phyloP scores from a whole-genome alignment of 2,113 vertebrate genomes.

The Alouatta palliata region DNA sequence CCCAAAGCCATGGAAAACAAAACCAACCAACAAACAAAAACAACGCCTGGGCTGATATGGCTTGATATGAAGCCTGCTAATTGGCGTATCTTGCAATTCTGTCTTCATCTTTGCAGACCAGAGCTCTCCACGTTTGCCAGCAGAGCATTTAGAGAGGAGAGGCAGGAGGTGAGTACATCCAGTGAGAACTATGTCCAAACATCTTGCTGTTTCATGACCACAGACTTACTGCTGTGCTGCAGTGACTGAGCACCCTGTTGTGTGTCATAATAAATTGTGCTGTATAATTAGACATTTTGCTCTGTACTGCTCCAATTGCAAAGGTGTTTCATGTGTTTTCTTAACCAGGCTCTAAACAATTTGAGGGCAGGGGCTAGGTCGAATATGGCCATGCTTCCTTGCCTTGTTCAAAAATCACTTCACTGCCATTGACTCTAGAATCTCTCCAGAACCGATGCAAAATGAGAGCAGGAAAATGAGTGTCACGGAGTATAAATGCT shows the following conservation, averaged over 20 bases:
- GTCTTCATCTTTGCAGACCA: neutral
- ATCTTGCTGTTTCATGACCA: neutral
- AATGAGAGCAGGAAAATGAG: neutral
- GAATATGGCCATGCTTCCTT: neutral
- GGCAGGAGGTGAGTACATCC: too few species aligned
- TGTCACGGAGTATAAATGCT: neutral
- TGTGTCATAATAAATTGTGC: neutral
- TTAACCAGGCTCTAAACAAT: neutral
- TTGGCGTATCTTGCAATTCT: neutral
- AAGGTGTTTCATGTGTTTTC: neutral
- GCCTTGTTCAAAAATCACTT: neutral
- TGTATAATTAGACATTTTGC: neutral
- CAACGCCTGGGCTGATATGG: neutral
- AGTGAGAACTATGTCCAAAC: accelerated
- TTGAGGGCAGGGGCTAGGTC: neutral
- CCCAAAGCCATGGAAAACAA: neutral
- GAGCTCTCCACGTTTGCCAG: neutral
- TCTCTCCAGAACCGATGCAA: neutral
- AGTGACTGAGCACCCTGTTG: accelerated
- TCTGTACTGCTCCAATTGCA: neutral
- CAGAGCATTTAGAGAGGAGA: neutral
- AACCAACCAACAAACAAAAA: neutral
- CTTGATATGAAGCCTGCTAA: neutral
- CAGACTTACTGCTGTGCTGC: neutral
- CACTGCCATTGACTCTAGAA: neutral